Evolutionary conservation across 2,888 invertebrate species (phyloP), one percentile per base, ranked within the genome.

Genomic region (Camponotus fellah): DNA sequence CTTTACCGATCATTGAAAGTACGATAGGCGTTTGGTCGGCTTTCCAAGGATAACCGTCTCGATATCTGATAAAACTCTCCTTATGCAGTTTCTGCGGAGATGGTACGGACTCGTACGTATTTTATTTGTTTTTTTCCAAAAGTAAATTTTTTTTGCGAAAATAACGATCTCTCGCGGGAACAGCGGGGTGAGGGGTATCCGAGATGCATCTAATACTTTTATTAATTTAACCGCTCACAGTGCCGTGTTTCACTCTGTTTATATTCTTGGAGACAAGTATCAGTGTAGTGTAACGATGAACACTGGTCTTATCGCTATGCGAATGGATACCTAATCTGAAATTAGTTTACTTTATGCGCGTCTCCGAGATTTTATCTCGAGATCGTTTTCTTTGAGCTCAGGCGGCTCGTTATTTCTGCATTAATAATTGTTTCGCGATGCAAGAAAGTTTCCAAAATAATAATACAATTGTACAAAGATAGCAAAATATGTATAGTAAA

Each of bases 241-340:
- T 21, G 53, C 9, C 56, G 40, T 66, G 32, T 43, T 32, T 77
- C 34, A 40, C 1, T 26, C 12, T 43, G 32, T 68, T 77, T 58
- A 77, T 43, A 21, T 58, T 68, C 68, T 66, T 49, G 68, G 14
- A 68, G 77, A 68, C 66, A 77, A 32, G 65, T 76, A 56, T 40
- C 32, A 32, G n/a, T n/a, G 2, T 53, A n/a, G n/a, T 64, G 56
- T 56, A 40, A 40, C 76, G 76, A 76, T 77, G 14, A 17, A 4
- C 65, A 53, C 26, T 53, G 75, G 37, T 76, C 66, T 77, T 77
- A 68, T 77, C n/a, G n/a, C 56, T n/a, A 8, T 10, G 56, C 56
- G 32, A 77, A 77, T 66, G 56, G 56, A 66, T 40, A 65, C 26
- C 53, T 76, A 66, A 77, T 77, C 66, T 77, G 76, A 68, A 77